Percentiles rank a stretch among this genome's conserved stretches.
Conservation (phyloP, 2,113 vertebrate genomes). For the Riparia riparia region DNA sequence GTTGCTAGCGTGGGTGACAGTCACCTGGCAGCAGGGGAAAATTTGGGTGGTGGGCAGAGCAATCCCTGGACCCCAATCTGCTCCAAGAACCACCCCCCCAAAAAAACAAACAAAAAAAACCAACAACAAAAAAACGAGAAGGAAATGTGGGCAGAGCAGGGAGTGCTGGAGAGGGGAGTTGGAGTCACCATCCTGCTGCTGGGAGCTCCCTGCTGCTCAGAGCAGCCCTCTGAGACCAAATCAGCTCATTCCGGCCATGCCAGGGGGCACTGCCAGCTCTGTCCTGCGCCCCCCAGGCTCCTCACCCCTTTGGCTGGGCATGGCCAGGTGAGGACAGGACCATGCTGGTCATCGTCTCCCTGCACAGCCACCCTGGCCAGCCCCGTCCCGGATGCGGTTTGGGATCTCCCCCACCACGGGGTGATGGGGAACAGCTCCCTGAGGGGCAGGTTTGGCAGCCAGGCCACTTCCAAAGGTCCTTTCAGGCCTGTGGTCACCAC, state of each 20-base stretch:
- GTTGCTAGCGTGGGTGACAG: not conserved
- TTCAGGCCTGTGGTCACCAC: not conserved
- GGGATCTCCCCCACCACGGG: rapidly evolving
- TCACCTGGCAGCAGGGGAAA: not conserved
- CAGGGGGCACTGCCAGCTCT: not conserved
- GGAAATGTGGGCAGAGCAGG: not conserved
- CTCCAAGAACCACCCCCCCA: not conserved
- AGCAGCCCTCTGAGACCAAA: not conserved
- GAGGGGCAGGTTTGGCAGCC: not conserved
- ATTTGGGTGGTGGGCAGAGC: not conserved
- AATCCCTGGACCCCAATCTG: not conserved
- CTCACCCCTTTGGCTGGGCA: not conserved
- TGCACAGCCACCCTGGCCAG: not conserved
- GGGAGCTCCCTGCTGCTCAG: not conserved
- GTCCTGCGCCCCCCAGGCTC: not conserved
- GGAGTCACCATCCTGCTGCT: not conserved
- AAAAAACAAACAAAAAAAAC: too few relatives aligned
- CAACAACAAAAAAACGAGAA: not conserved
- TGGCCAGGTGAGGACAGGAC: rapidly evolving
- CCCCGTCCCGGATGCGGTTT: rapidly evolving
- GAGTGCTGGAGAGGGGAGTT: not conserved
- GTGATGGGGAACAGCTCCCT: rapidly evolving
- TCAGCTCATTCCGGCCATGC: not conserved
- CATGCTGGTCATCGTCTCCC: rapidly evolving
- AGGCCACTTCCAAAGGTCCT: not conserved